These are phyloP conservation scores for Nasua narica DNA, from an alignment of 2,797 vertebrate species.

Conservation along the genomic window DNA sequence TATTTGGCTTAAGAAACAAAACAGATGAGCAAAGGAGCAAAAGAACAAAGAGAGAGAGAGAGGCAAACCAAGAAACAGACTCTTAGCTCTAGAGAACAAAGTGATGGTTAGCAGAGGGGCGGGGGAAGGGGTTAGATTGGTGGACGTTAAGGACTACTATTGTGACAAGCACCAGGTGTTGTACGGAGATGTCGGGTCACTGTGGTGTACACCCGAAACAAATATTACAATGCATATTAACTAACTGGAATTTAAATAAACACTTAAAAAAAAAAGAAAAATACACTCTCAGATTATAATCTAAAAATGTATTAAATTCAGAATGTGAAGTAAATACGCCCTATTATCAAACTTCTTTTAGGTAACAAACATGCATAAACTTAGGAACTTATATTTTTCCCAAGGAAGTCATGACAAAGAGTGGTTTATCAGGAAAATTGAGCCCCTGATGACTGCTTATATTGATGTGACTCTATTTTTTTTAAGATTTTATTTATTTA, in stretches of 20 bases:
- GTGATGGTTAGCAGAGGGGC: background rate
- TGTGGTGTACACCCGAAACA: background rate
- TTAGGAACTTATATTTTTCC: background rate
- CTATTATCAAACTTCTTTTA: background rate
- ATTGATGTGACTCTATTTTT: background rate
- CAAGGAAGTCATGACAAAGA: background rate
- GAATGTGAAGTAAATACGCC: background rate
- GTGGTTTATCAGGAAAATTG: background rate
- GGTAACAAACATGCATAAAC: background rate
- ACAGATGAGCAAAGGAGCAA: background rate
- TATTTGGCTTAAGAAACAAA: background rate
- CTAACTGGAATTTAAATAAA: background rate
- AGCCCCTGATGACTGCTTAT: background rate
- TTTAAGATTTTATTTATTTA: too few species aligned
- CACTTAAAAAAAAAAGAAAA: background rate
- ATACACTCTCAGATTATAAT: background rate
- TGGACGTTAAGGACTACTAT: background rate
- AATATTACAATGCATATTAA: background rate
- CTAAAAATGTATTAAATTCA: background rate
- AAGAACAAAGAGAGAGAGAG: background rate
- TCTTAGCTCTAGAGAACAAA: background rate
- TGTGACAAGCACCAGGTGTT: background rate
- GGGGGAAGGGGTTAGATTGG: background rate
- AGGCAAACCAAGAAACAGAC: background rate
- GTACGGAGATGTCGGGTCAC: background rate